Evolutionary conservation across 2,888 invertebrate species (phyloP), one percentile per base, ranked within the genome.

Genomic region (Oscheius sp.): DNA sequence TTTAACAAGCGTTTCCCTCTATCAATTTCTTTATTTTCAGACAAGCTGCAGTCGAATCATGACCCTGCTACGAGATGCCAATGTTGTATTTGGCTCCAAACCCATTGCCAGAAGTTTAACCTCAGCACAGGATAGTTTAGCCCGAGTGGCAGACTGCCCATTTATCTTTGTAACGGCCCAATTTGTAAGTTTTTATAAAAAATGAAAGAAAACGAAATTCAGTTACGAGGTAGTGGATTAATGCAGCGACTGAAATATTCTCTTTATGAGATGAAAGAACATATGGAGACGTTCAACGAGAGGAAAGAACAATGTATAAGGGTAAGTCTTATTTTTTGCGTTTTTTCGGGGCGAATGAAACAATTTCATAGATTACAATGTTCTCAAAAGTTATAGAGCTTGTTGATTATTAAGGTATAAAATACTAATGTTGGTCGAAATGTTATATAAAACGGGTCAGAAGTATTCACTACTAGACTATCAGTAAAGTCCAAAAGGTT

Each of bases 201-300:
- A 14, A 24, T 9, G 14, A 20, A 47, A 9, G 17, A 47, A 47
- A 32, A n/a, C 41, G 2, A 36, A 8, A 57, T 78, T 50, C 78
- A 82, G 87, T 70, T 88, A 71, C 81, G 85, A 36, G 81, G 82
- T 6, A 84, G 85, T 36, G 77, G 85, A 33, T 75, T 94, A 8
- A 90, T 92, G 5, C 95, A 95, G 87, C 91, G 92, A 2, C 90
- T 95, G 63, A 91, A 93, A 59, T 94, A 93, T 87, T 92, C 93
- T 74, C 91, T 95, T 83, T 89, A 96, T 41, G 95, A 95, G 87
- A 92, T 96, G 76, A 93, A 94, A 82, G 95, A 96, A 85, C 95
- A 95, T 87, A 90, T 95, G 77, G 95, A 96, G 87, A 95, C 95
- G 0, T 95, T 94, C 87, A 91, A 94, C 80, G 94, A 95, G 87